Evolutionary conservation across 1,140 invertebrate genomes (phyloP).

Genomic region (Drosophila parabipectinata): DNA sequence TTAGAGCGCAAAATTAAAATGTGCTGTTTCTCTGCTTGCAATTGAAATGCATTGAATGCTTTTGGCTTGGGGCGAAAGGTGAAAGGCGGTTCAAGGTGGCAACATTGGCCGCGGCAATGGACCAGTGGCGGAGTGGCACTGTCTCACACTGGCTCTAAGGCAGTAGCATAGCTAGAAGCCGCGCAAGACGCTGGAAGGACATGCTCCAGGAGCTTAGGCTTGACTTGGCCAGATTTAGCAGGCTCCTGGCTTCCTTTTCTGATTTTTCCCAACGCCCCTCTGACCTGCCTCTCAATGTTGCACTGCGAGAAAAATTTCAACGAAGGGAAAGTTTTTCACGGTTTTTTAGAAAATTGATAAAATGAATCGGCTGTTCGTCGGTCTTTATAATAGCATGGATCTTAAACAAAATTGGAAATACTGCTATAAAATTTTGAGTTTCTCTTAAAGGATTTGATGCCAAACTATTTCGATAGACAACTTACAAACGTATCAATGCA

Average conservation of each 20-base stretch:
- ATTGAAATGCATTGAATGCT: slow-evolving; percentile 71
- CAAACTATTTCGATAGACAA: no score
- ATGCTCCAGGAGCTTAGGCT: slow-evolving; percentile 68
- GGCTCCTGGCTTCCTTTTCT: slow-evolving; percentile 4
- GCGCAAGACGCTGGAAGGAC: slow-evolving; percentile 47
- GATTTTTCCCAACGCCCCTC: background rate
- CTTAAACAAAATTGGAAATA: no score
- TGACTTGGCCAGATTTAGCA: background rate
- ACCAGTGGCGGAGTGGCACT: no score
- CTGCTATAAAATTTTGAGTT: no score
- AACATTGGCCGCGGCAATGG: slow-evolving; percentile 1
- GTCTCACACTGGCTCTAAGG: background rate
- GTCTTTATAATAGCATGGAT: no score
- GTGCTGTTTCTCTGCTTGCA: slow-evolving; percentile 35
- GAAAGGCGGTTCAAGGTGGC: slow-evolving; percentile 24
- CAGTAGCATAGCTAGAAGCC: slow-evolving; percentile 63
- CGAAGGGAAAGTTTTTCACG: background rate
- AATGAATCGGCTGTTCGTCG: no score
- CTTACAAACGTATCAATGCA: no score
- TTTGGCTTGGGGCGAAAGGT: slow-evolving; percentile 11
- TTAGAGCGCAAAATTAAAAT: slow-evolving; percentile 62
- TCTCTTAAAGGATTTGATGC: no score
- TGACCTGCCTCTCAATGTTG: background rate
- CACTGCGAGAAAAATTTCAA: background rate
- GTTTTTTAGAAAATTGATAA: no score